A percentile compares a stretch with the other conserved stretches of the same genome.
These are phyloP conservation scores for Platysteira castanea DNA, from an alignment of 2,113 vertebrate species.

Conservation along the genomic window DNA sequence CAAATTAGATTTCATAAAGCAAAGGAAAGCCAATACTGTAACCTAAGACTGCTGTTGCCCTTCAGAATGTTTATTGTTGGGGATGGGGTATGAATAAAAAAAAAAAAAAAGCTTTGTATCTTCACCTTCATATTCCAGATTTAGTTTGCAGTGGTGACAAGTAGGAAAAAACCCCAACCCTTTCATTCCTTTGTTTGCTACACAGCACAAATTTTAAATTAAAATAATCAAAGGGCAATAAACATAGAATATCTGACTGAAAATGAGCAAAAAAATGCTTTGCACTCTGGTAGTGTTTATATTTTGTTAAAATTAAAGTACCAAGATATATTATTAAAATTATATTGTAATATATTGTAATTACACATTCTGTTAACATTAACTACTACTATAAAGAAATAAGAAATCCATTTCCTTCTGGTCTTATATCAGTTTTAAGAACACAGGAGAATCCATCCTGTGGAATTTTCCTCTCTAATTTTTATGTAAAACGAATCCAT, in stretches of 20 bases:
- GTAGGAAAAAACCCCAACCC: accelerated
- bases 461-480: neutral
- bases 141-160: neutral
- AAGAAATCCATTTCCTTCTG: neutral
- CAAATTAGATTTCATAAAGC: neutral
- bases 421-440: neutral
- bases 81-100: neutral
- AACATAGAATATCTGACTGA: neutral
- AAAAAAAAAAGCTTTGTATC: neutral
- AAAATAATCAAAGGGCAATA: neutral
- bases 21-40: constrained; percentile 25
- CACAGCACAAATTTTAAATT: neutral
- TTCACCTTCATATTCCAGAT: neutral
- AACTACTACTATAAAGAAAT: neutral
- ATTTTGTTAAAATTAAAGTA: neutral
- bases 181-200: neutral
- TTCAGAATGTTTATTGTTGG: neutral
- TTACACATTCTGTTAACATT: neutral
- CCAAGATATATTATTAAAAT: neutral
- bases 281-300: neutral
- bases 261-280: neutral
- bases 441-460: neutral
- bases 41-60: neutral
- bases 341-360: neutral
- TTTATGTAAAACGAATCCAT: neutral